A percentile compares a stretch with the other conserved stretches of the same genome.
Evolutionary conservation across 92 coral and sea anemone genomes (phyloP).

Genomic region (Metridium senile): DNA sequence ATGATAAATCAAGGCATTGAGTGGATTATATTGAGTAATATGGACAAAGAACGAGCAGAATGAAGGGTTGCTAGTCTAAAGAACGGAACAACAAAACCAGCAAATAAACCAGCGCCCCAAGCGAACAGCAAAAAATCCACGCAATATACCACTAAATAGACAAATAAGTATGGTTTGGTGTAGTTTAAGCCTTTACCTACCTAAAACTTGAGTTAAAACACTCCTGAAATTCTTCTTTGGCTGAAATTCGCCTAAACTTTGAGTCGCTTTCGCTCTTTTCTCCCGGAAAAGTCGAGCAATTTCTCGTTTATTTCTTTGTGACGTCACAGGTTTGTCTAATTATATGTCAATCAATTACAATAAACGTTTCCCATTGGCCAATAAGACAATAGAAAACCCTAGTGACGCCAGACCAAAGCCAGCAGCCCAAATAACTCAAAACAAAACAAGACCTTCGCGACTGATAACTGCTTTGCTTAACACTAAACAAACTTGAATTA

Average conservation of each 20-base stretch:
- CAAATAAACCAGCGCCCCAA: constrained; percentile 87
- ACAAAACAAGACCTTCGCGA: constrained; percentile 15
- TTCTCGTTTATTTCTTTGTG: constrained; percentile 87
- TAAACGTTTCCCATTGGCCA: constrained; percentile 65
- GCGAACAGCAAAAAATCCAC: constrained; percentile 15
- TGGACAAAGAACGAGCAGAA: background rate
- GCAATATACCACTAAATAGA: background rate
- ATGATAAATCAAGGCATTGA: background rate
- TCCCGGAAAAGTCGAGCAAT: constrained; percentile 91
- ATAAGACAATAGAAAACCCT: constrained; percentile 65
- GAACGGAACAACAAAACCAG: constrained; percentile 80
- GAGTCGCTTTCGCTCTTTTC: constrained; percentile 37
- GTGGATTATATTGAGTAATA: background rate
- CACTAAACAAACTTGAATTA: background rate
- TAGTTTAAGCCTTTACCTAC: constrained; percentile 28
- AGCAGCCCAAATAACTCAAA: constrained; percentile 16
- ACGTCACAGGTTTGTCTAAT: constrained; percentile 77
- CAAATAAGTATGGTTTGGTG: background rate
- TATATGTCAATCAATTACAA: constrained; percentile 62
- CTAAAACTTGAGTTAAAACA: constrained; percentile 24
- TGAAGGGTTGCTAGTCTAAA: constrained; percentile 70
- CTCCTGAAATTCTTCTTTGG: constrained; percentile 4
- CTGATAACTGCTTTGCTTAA: background rate
- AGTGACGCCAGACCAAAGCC: constrained; percentile 40
- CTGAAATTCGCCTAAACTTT: constrained; percentile 36